Evolutionary conservation across 2,888 invertebrate species (phyloP), one percentile per base, ranked within the genome.

Genomic region (Ypsolopha sequella): DNA sequence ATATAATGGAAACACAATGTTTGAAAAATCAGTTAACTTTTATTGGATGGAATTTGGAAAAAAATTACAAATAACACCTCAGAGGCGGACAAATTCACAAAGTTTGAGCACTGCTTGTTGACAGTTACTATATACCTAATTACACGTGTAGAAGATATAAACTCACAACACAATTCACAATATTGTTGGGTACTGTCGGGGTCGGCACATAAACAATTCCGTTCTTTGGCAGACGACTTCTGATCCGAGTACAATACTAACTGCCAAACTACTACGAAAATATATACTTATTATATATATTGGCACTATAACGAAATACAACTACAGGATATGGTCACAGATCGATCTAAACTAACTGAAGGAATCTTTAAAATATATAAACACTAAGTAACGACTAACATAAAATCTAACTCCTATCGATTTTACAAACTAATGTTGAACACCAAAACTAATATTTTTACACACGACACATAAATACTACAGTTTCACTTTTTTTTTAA

Each of bases 361-460:
- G 66, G 70, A 76, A 70, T 66, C 63, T 75, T 78, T 75, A 56
- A 55, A 79, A 64, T 68, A 76, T 76, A 66, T 81, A 81, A 78
- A 80, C 69, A 80, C 70, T 78, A 82, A 80, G 76, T 80, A 82
- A 80, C 78, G 64, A 76, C 81, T 82, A 81, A 82, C 76, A 80
- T 79, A 81, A 82, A 75, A 64, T 73, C 72, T 77, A 80, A 77
- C 75, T 70, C 68, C 80, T 80, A 80, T 62, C 68, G 70, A 79
- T 79, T 80, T 43, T 79, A 76, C 36, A 75, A 77, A 76, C 78
- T 78, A 84, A 82, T 80, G 81, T 80, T 82, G 78, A 69, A 76
- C 68, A 77, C 67, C 66, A 62, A 76, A 34, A 7, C 10, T 24
- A 64, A 60, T 63, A 64, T 72, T 68, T 75, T 67, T 65, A 76